Conservation (phyloP, 2,797 vertebrate genomes). For the Rhincodon typus region DNA sequence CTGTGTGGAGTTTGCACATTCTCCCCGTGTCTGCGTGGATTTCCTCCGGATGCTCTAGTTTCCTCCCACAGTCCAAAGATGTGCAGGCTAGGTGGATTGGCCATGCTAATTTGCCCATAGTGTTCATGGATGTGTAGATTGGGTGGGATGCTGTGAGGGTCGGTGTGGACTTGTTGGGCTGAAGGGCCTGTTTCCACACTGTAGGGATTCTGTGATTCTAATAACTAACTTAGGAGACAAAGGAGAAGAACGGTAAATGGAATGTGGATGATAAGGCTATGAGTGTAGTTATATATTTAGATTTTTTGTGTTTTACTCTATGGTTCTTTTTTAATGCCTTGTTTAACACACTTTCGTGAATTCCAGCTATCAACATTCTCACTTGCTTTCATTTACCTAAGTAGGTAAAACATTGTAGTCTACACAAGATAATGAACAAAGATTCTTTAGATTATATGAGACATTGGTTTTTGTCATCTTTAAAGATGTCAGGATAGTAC, state of each 20-base stretch:
- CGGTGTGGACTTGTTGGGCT: no score
- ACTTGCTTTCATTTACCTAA: neutral
- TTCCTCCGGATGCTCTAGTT: no score
- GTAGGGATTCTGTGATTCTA: no score
- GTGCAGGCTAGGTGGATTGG: no score
- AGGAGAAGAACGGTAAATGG: neutral
- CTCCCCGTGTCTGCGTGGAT: no score
- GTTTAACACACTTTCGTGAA: neutral
- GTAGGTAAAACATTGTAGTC: neutral
- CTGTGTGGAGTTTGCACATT: no score
- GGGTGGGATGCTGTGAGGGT: no score
- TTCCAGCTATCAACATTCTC: neutral
- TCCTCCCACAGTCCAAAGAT: no score
- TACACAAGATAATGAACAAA: neutral
- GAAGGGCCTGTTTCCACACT: no score
- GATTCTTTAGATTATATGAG: neutral
- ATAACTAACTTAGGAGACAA: neutral
- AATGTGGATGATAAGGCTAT: neutral
- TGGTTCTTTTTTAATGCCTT: neutral
- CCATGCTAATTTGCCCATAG: no score
- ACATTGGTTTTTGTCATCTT: neutral
- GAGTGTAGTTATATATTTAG: neutral
- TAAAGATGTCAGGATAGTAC: neutral
- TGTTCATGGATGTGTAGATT: no score
- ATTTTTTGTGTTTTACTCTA: neutral